Evolutionary conservation across 2,113 vertebrate species (phyloP).

Genomic region (Oncorhynchus clarkii): DNA sequence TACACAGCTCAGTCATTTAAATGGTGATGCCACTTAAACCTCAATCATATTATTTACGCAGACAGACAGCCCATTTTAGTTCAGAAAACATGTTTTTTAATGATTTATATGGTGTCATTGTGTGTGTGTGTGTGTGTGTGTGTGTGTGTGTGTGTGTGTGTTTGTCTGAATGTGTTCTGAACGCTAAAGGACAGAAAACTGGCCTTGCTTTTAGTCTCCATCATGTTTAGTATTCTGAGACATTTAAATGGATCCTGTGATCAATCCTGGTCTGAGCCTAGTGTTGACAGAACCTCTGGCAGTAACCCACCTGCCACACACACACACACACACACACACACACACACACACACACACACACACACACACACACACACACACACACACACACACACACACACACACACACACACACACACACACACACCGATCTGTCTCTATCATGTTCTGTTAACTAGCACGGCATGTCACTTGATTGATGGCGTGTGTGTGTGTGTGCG

Average conservation of each 20-base stretch:
- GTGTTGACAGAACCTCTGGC: background rate
- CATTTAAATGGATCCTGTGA: background rate
- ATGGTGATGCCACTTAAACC: no score
- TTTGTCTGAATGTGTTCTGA: no score
- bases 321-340: background rate
- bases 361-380: background rate
- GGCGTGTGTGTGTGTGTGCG: no score
- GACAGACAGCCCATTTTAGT: no score
- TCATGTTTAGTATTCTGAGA: background rate
- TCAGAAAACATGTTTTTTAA: no score
- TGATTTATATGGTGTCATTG: no score
- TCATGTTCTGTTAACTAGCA: no score
- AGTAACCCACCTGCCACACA: background rate
- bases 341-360: background rate
- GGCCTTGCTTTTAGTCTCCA: background rate
- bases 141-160: no score
- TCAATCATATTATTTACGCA: no score
- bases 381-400: background rate
- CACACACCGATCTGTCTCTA: no score
- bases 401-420: background rate
- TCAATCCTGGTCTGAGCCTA: background rate
- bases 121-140: background rate
- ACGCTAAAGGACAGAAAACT: background rate
- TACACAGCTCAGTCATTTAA: no score
- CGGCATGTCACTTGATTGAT: no score